A percentile compares a stretch with the other conserved stretches of the same genome.
Conservation (phyloP, 1,140 invertebrate species). For the Acyrthosiphon pisum region DNA sequence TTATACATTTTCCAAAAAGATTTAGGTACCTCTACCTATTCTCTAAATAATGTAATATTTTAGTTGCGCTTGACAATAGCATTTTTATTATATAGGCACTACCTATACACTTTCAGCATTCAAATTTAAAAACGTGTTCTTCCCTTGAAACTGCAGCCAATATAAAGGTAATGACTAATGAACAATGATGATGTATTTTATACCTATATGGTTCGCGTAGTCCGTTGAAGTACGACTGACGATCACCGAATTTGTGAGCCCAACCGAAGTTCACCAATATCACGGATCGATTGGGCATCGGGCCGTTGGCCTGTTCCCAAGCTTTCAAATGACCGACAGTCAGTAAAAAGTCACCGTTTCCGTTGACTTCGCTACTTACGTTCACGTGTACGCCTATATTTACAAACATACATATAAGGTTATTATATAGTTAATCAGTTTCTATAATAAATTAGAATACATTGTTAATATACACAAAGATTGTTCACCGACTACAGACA, state of each 20-base stretch:
- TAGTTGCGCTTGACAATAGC: too few species aligned
- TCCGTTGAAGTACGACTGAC: slow-evolving; percentile 33
- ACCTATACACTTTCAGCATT: too few species aligned
- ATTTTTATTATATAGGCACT: too few species aligned
- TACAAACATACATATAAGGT: not conserved
- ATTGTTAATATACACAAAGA: not conserved
- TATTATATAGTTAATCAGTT: not conserved
- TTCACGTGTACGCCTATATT: slow-evolving; percentile 67
- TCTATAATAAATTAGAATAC: not conserved
- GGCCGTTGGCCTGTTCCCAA: slow-evolving; percentile 65
- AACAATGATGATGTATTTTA: too few species aligned
- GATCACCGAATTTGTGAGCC: slow-evolving; percentile 59
- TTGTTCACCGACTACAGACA: too few species aligned
- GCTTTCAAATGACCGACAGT: slow-evolving; percentile 56
- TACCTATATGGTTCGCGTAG: not conserved
- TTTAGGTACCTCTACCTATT: too few species aligned
- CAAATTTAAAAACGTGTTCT: not conserved
- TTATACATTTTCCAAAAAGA: too few species aligned
- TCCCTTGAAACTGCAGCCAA: not conserved
- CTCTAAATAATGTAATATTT: too few species aligned
- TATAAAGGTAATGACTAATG: too few species aligned
- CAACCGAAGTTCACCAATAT: slow-evolving; percentile 62
- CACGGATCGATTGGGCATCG: slow-evolving; percentile 63
- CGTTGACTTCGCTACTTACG: slow-evolving; percentile 64
- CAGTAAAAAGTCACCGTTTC: slow-evolving; percentile 61